A percentile compares a stretch with the other conserved stretches of the same genome.
phyloP scores from a whole-genome alignment of 2,888 invertebrate genomes.

The Andrena marginata region DNA sequence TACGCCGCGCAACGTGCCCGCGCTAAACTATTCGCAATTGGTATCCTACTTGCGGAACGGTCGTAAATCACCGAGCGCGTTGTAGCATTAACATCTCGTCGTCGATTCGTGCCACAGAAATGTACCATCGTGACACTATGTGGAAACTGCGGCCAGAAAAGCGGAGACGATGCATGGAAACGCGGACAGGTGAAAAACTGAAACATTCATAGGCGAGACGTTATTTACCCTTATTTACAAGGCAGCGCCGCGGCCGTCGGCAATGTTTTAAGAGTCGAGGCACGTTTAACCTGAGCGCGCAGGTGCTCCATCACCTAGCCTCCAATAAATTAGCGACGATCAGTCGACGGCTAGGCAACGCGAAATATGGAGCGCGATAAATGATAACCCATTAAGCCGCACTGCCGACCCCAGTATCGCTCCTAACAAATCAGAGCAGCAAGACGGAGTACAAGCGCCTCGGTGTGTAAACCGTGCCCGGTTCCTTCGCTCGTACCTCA shows the following conservation, averaged over 20 bases:
- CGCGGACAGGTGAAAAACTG: neutral
- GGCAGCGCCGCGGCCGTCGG: neutral
- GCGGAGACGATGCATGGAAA: neutral
- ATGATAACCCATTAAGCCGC: constrained; percentile 50
- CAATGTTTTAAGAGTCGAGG: constrained; percentile 16
- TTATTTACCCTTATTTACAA: constrained; percentile 30
- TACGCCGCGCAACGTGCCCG: neutral
- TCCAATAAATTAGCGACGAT: constrained; percentile 56
- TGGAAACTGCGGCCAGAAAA: neutral
- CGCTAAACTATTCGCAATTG: constrained; percentile 13
- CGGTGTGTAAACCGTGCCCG: constrained; percentile 9
- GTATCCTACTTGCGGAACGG: neutral
- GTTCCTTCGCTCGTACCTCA: constrained; percentile 6
- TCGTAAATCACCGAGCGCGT: constrained; percentile 28
- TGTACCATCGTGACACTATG: constrained; percentile 2
- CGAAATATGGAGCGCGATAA: constrained; percentile 61
- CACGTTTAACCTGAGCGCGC: constrained; percentile 29
- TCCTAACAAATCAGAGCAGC: constrained; percentile 52
- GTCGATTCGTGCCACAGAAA: neutral
- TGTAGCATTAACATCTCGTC: neutral
- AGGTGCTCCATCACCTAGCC: constrained; percentile 38
- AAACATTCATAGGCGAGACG: constrained; percentile 1
- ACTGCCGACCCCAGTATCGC: constrained; percentile 40
- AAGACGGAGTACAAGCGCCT: constrained; percentile 23
- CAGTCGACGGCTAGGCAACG: constrained; percentile 37